Evolutionary conservation across 2,797 vertebrate genomes (phyloP), one percentile per base, ranked within the genome.

Genomic region (Ispidina picta): DNA sequence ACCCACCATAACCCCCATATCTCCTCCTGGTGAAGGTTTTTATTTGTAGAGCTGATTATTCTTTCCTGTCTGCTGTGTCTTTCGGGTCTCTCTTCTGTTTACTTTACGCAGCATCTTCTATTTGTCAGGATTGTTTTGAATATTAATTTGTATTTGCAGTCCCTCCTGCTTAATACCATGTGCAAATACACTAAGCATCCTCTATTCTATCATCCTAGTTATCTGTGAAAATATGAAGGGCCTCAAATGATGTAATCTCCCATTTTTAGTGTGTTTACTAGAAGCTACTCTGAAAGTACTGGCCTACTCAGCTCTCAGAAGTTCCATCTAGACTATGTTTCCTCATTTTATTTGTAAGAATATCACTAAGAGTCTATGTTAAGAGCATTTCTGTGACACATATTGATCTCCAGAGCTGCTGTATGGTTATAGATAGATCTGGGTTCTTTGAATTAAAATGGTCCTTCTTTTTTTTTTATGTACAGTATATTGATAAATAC

Each of bases 31-130:
- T 71, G 72, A 80, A 71, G 62, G 26, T 52, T 83, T 89, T 3
- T 83, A 5, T 90, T 93, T 89, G 43, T 60, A 23, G n/a, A 83
- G 54, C 41, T 93, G 62, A 80, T 74, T 85, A 52, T 72, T 79
- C 59, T 52, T 81, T 86, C 77, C 59, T 28, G 8, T 35, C 72
- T 85, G 1, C 26, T 68, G 64, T 19, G 4, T 62, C 46, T 77
- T 89, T 73, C 62, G 48, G 46, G 31, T 74, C 26, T 92, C 18
- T 26, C 29, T 89, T 80, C 69, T 88, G 48, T 94, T 93, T 88
- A 82, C 56, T 84, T 84, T 64, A 64, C 69, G 33, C 21, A 28
- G 4, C 41, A 65, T 21, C 54, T 89, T 54, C n/a, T 73, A 14
- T 92, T 90, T 69, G 33, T 51, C 33, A 55, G 69, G 43, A 43